Evolutionary conservation across 2,113 vertebrate genomes (phyloP).

Genomic region (Alligator mississippiensis): DNA sequence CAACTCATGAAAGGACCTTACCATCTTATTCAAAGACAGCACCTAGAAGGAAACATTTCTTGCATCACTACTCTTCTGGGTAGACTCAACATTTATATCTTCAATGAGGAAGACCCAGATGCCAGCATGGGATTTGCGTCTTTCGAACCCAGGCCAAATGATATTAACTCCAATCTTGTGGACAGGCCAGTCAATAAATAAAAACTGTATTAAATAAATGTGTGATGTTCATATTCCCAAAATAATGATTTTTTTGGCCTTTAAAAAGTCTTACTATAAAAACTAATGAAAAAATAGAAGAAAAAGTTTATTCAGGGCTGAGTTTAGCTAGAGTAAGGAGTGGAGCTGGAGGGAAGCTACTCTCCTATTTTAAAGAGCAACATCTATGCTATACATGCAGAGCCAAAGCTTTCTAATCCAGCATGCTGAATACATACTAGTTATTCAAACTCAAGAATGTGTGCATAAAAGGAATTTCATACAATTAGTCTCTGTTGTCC

Average conservation of each 20-base stretch:
- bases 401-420: slow-evolving; percentile 57
- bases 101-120: neutral
- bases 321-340: neutral
- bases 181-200: neutral
- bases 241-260: neutral
- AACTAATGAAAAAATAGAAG: neutral
- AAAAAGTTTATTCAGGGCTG: neutral
- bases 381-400: slow-evolving; percentile 50
- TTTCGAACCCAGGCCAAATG: neutral
- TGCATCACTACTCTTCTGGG: neutral
- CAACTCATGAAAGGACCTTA: neutral
- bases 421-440: slow-evolving; percentile 55
- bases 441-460: slow-evolving; percentile 70
- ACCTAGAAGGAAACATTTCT: neutral
- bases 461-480: slow-evolving; percentile 71
- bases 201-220: neutral
- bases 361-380: slow-evolving; percentile 58
- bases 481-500: slow-evolving; percentile 62
- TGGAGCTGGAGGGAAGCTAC: neutral
- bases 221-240: neutral
- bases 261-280: neutral
- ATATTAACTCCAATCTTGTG: neutral
- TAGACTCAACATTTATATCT: neutral
- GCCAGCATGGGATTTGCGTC: neutral
- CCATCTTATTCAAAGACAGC: neutral